These are phyloP conservation scores for Boloria euphrosyne DNA, from an alignment of 2,888 invertebrate species.

Conservation along the genomic window DNA sequence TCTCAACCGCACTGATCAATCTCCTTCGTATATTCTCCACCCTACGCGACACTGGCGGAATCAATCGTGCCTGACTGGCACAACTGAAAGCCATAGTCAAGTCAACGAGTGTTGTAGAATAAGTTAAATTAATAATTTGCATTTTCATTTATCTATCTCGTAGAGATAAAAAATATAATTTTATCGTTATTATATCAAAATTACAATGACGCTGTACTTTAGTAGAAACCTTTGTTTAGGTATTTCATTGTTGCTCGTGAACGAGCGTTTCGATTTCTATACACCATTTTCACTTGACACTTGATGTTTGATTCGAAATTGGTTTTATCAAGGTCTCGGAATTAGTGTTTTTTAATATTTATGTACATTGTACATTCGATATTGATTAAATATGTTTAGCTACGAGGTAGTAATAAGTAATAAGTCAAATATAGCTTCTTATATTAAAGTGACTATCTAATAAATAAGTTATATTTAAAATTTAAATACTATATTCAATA, in stretches of 20 bases:
- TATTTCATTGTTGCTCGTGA: slow-evolving; percentile 17
- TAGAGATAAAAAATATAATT: neutral
- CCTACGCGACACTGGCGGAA: too few relatives aligned
- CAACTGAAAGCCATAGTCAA: too few relatives aligned
- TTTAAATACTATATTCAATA: too few relatives aligned
- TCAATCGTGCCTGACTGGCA: too few relatives aligned
- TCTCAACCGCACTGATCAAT: too few relatives aligned
- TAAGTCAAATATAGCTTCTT: too few relatives aligned
- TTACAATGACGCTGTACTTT: slow-evolving; percentile 19
- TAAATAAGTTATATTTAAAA: too few relatives aligned
- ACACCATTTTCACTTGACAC: slow-evolving; percentile 13
- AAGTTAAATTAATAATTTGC: slow-evolving; percentile 1
- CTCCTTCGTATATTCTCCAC: too few relatives aligned
- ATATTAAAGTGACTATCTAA: too few relatives aligned
- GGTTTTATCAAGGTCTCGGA: slow-evolving; percentile 9
- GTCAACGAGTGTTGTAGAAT: neutral
- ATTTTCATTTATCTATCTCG: neutral
- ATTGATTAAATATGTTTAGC: slow-evolving; percentile 5
- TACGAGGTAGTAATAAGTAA: too few relatives aligned
- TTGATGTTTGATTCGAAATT: slow-evolving; percentile 16
- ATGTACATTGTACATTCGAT: neutral
- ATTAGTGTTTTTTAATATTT: slow-evolving; percentile 10
- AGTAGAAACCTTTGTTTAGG: slow-evolving; percentile 9
- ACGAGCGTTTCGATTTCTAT: slow-evolving; percentile 6
- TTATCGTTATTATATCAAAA: slow-evolving; percentile 17